phyloP scores from a whole-genome alignment of 2,797 vertebrate genomes.

The Phoeniculus purpureus region DNA sequence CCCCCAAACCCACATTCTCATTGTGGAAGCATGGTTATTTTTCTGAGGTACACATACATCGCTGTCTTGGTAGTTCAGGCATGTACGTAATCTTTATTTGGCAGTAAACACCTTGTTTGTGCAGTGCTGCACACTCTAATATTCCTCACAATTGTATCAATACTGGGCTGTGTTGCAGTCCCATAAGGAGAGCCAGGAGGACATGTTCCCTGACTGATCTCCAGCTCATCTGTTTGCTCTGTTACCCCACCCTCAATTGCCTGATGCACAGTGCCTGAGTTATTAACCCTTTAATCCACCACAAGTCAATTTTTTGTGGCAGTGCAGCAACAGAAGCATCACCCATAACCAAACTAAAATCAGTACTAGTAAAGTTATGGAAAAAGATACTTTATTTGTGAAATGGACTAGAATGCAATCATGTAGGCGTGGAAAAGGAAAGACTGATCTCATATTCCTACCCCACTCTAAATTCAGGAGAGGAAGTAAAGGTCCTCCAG shows the following conservation, averaged over 20 bases:
- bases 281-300: not conserved
- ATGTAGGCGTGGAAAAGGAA: not conserved
- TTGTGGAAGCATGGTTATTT: not conserved
- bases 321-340: not conserved
- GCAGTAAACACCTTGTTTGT: not conserved
- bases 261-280: not conserved
- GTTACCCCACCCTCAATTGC: not conserved
- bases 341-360: not conserved
- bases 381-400: not conserved
- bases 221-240: slow-evolving; percentile 42
- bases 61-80: not conserved
- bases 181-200: slow-evolving; percentile 2
- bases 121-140: not conserved
- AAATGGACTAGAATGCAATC: not conserved
- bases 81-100: not conserved
- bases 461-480: not conserved
- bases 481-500: not conserved
- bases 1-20: fast-evolving
- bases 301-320: not conserved
- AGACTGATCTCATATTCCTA: not conserved
- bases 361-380: not conserved
- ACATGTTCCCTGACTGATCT: slow-evolving; percentile 15
- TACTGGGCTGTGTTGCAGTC: slow-evolving; percentile 2
- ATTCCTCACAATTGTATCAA: not conserved
- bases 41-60: not conserved